phyloP scores from a whole-genome alignment of 2,797 vertebrate genomes.

The Sebastiscus tertius region DNA sequence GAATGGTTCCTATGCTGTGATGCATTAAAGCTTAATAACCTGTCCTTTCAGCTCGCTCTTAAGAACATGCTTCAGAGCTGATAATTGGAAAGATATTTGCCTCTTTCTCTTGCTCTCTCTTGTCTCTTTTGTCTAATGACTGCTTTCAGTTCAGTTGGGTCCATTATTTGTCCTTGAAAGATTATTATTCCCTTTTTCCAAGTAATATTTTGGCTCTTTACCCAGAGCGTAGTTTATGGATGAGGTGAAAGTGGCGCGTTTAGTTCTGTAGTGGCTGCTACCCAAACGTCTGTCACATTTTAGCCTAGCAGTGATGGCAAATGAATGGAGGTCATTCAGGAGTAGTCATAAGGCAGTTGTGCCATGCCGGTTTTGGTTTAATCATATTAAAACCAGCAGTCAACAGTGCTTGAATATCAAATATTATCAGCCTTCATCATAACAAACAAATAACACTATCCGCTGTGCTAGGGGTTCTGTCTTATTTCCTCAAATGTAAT shows the following conservation, averaged over 20 bases:
- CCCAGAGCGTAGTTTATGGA: constrained; percentile 21
- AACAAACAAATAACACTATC: not conserved
- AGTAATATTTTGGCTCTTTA: constrained; percentile 52
- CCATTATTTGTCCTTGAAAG: constrained; percentile 71
- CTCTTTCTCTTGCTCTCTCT: constrained; percentile 67
- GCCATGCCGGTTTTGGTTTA: not conserved
- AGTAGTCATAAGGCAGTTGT: constrained; percentile 19
- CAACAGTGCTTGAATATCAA: not conserved
- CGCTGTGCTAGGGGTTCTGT: not conserved
- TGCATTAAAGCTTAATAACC: constrained; percentile 82
- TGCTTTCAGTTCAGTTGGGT: constrained; percentile 62
- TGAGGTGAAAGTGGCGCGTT: constrained; percentile 46
- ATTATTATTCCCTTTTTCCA: constrained; percentile 40
- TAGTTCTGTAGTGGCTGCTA: constrained; percentile 12
- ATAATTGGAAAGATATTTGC: constrained; percentile 81
- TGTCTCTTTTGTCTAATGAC: constrained; percentile 70
- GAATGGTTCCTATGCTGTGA: constrained; percentile 77
- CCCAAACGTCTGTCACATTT: constrained; percentile 25
- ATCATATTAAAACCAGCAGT: constrained; percentile 5
- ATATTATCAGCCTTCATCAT: not conserved
- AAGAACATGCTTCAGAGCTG: constrained; percentile 72
- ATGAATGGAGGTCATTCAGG: constrained; percentile 16
- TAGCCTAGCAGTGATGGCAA: not conserved
- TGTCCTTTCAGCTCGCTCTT: constrained; percentile 77
- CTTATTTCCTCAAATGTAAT: not conserved